phyloP scores from a whole-genome alignment of 1,140 invertebrate genomes.

The Aphelenchoides avenae region DNA sequence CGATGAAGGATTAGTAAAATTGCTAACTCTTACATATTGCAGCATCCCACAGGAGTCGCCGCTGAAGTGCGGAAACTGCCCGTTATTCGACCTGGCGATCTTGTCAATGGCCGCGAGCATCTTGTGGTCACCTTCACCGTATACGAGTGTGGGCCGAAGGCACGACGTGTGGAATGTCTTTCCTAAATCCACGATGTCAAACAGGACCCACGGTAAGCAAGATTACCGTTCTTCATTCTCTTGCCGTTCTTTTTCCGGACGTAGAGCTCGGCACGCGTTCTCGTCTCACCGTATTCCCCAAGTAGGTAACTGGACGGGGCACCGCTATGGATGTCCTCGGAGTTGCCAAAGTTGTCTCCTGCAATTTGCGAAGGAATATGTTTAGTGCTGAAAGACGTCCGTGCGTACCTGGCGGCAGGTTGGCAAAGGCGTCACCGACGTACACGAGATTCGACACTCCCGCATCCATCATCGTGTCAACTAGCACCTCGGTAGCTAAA shows the following conservation, averaged over 20 bases:
- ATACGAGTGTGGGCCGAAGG: constrained; percentile 38
- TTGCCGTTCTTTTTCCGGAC: constrained; percentile 18
- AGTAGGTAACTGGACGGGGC: constrained; percentile 30
- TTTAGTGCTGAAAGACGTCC: too few relatives aligned
- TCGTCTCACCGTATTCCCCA: constrained; percentile 37
- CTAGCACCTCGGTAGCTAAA: constrained; percentile 27
- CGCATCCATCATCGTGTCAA: constrained; percentile 26
- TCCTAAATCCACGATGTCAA: constrained; percentile 14
- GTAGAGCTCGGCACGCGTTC: constrained; percentile 18
- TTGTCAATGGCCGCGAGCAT: constrained; percentile 17
- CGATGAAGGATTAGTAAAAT: background rate
- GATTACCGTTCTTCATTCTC: constrained; percentile 25
- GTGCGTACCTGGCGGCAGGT: constrained; percentile 33
- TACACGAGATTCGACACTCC: constrained; percentile 27
- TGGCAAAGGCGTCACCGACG: constrained; percentile 36
- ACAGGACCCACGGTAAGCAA: background rate
- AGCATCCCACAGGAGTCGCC: constrained; percentile 32
- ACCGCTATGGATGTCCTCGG: constrained; percentile 29
- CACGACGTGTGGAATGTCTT: constrained; percentile 25
- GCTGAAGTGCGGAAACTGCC: constrained; percentile 6
- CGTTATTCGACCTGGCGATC: constrained; percentile 20
- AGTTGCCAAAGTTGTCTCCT: constrained; percentile 40
- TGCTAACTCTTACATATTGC: constrained; percentile 35
- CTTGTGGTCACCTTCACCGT: constrained; percentile 32
- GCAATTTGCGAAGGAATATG: too few relatives aligned